A percentile compares a stretch with the other conserved stretches of the same genome.
These are phyloP conservation scores for Tragopan temminckii DNA, from an alignment of 2,797 vertebrate species.

Conservation along the genomic window DNA sequence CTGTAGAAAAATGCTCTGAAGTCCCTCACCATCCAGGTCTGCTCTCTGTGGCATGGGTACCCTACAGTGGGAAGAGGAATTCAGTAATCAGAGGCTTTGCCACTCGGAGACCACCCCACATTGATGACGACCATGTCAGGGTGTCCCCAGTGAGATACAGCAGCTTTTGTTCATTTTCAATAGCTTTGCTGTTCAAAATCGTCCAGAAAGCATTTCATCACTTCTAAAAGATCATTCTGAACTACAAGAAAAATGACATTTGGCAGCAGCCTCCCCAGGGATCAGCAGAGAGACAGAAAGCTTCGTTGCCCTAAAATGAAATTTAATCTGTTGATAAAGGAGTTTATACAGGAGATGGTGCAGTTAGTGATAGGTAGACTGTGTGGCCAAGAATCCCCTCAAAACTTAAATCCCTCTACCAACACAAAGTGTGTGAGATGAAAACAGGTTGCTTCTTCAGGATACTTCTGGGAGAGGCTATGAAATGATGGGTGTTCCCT, in stretches of 20 bases:
- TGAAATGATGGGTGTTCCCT: neutral
- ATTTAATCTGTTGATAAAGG: neutral
- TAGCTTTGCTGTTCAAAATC: constrained; percentile 2
- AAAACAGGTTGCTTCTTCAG: neutral
- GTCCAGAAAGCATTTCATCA: constrained; percentile 17
- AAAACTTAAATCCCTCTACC: neutral
- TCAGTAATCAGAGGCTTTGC: neutral
- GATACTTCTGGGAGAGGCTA: neutral
- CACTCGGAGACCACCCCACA: neutral
- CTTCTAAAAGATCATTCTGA: neutral
- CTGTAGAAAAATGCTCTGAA: neutral
- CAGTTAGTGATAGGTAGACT: neutral
- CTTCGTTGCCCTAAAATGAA: constrained; percentile 41
- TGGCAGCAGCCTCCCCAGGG: neutral
- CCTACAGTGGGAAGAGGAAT: neutral
- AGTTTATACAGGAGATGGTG: neutral
- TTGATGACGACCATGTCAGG: neutral
- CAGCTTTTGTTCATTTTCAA: neutral
- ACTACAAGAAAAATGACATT: neutral
- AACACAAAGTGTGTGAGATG: neutral
- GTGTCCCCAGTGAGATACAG: neutral
- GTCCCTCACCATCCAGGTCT: neutral
- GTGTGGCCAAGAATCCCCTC: neutral
- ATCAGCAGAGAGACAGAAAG: neutral
- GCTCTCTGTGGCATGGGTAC: neutral